Evolutionary conservation across 1,140 invertebrate genomes (phyloP).

Genomic region (Teleogryllus occipitalis): DNA sequence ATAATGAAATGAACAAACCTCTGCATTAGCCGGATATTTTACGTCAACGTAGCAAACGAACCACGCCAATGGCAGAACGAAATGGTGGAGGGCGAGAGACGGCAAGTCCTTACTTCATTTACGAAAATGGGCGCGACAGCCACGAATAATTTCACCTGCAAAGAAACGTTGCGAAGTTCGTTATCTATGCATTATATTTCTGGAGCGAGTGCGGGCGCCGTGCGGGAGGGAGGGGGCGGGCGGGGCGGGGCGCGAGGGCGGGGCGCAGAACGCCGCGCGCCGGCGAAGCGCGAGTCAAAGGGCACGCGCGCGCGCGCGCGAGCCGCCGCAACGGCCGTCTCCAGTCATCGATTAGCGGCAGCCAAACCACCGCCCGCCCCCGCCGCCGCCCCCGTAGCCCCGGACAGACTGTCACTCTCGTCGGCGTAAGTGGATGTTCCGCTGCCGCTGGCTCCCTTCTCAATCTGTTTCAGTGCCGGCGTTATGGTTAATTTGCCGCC

Average conservation of each 20-base stretch:
- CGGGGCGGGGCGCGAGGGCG: too few relatives aligned
- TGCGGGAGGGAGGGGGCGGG: too few relatives aligned
- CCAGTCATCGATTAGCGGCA: background rate
- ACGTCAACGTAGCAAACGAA: background rate
- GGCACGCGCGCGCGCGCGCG: too few relatives aligned
- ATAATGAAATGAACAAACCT: constrained; percentile 5
- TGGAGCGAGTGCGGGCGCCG: background rate
- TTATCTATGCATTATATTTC: background rate
- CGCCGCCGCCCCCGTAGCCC: background rate
- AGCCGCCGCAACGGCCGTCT: background rate
- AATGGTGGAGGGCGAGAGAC: background rate
- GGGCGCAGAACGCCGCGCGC: too few relatives aligned
- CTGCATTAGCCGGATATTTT: background rate
- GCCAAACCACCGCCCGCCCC: background rate
- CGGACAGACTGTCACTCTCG: background rate
- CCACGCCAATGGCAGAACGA: background rate
- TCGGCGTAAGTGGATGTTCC: background rate
- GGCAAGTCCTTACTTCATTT: background rate
- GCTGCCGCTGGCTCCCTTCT: too few relatives aligned
- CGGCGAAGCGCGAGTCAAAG: too few relatives aligned
- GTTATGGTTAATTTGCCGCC: background rate
- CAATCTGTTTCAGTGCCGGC: background rate
- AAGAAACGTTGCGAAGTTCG: background rate
- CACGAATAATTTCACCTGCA: background rate
- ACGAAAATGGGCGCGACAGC: background rate